phyloP scores from a whole-genome alignment of 2,113 vertebrate species.

The Dicerorhinus sumatrensis region DNA sequence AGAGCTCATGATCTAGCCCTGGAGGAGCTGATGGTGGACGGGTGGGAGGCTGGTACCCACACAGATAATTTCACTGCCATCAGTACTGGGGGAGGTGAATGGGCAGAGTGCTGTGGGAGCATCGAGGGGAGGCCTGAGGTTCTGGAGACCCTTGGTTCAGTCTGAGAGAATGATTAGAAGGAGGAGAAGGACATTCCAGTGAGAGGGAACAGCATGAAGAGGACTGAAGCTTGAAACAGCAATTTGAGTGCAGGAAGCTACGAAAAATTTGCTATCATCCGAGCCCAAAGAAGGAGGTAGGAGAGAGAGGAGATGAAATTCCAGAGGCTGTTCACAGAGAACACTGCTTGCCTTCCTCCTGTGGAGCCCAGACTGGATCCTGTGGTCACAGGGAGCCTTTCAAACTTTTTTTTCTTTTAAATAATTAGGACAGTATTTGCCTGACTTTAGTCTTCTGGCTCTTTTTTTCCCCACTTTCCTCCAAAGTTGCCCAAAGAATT shows the following conservation, averaged over 20 bases:
- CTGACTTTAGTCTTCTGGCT: background rate
- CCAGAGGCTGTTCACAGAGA: accelerated
- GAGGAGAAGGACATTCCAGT: background rate
- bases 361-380: background rate
- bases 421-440: background rate
- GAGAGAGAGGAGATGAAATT: background rate
- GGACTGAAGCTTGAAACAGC: background rate
- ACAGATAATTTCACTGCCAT: too few relatives aligned
- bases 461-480: background rate
- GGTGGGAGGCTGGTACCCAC: background rate
- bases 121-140: background rate
- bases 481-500: background rate
- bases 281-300: background rate
- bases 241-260: background rate
- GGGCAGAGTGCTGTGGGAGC: background rate
- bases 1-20: too few relatives aligned
- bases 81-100: background rate
- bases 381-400: background rate
- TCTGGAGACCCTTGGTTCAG: background rate
- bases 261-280: background rate
- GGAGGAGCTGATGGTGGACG: background rate
- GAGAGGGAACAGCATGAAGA: background rate
- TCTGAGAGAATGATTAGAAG: background rate
- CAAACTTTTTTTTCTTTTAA: background rate
- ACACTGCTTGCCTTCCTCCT: background rate